phyloP scores from a whole-genome alignment of 2,888 invertebrate genomes.

The Harpalus rubripes region DNA sequence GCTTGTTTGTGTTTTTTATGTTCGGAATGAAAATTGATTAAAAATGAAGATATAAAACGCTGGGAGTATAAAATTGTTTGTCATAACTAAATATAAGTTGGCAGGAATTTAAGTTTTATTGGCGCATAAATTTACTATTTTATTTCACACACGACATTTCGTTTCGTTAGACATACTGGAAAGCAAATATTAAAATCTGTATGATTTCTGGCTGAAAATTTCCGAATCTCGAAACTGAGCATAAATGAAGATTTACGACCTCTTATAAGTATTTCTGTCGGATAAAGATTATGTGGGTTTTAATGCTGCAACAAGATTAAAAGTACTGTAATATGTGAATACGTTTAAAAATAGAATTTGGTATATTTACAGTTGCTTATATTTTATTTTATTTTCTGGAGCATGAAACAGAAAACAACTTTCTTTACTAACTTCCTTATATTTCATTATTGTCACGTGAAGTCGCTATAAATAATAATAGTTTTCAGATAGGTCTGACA shows the following conservation, averaged over 20 bases:
- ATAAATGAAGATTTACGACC: constrained; percentile 16
- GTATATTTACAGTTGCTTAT: not conserved
- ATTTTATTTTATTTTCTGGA: too few relatives aligned
- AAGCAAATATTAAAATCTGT: constrained; percentile 19
- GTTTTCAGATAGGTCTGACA: too few relatives aligned
- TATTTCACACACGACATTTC: constrained; percentile 39
- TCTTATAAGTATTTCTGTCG: not conserved
- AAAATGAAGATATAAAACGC: constrained; percentile 57
- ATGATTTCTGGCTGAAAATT: constrained; percentile 23
- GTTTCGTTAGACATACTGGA: constrained; percentile 19
- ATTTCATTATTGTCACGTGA: too few relatives aligned
- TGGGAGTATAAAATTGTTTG: constrained; percentile 46
- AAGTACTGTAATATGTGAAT: not conserved
- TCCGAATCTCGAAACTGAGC: not conserved
- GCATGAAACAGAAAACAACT: too few relatives aligned
- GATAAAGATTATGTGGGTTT: not conserved
- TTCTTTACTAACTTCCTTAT: too few relatives aligned
- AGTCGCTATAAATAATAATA: too few relatives aligned
- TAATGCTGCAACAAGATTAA: constrained; percentile 8
- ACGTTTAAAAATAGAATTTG: constrained; percentile 3
- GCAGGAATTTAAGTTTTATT: constrained; percentile 53
- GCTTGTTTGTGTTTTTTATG: constrained; percentile 44
- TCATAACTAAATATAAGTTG: constrained; percentile 51
- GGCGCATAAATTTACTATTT: constrained; percentile 46
- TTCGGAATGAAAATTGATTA: constrained; percentile 51